phyloP scores from a whole-genome alignment of 1,140 invertebrate species.

The Tetragnatha versicolor region DNA sequence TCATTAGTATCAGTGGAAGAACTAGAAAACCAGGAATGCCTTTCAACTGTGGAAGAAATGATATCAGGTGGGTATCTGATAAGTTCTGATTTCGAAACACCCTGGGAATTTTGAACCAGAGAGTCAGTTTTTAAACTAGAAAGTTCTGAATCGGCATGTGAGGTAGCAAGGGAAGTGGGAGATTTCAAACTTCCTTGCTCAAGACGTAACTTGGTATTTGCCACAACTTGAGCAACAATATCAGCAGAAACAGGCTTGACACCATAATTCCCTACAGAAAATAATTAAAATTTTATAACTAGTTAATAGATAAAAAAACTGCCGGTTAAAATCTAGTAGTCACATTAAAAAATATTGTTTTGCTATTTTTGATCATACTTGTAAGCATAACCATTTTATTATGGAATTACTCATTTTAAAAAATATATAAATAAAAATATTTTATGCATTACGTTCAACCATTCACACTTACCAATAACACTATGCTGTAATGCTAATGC shows the following conservation, averaged over 20 bases:
- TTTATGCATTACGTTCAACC: no score
- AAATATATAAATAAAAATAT: no score
- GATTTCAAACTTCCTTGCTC: constrained; percentile 11
- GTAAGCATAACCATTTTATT: no score
- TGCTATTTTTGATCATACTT: no score
- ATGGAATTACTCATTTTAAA: no score
- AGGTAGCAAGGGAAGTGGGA: neutral
- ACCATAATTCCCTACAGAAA: constrained; percentile 48
- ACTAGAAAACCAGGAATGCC: constrained; percentile 50
- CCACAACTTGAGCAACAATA: constrained; percentile 57
- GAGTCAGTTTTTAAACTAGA: neutral
- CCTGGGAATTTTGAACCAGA: neutral
- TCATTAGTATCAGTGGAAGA: neutral
- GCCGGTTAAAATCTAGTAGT: no score
- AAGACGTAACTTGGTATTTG: constrained; percentile 28
- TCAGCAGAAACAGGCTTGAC: constrained; percentile 57
- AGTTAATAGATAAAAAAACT: no score
- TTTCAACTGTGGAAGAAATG: constrained; percentile 46
- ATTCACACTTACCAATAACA: constrained; percentile 59
- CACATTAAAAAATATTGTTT: no score
- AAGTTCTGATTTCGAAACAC: constrained; percentile 19
- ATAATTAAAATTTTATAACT: constrained; percentile 16
- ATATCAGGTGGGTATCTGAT: constrained; percentile 45
- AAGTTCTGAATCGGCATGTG: neutral
- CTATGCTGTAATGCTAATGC: constrained; percentile 60